Base-by-base conservation (phyloP, 2,113 vertebrate species). In the Opisthocomus hoazin region DNA sequence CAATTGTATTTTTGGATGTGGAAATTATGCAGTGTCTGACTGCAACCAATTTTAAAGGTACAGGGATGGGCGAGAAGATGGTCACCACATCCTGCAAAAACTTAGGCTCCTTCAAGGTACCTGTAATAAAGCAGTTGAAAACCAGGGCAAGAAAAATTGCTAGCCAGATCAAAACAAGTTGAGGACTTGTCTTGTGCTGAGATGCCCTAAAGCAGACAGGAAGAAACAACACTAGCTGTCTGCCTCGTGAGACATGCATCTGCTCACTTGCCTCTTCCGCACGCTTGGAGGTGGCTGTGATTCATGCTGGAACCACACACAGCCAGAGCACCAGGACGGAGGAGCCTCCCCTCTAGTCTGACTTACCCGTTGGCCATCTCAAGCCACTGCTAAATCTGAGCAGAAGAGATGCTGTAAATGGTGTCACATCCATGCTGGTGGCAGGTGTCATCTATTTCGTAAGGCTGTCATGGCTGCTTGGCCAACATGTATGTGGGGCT, bases 171-270 rank as follows among this genome's bases (percentile, higher is more conserved):
- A 80, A 93, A 95, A 77, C 68, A 74, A 68, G 45, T 46, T 66
- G 57, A 91, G 9, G 29, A 51, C 82, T 89, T 66, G 29, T 60
- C 34, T 63, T 53, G 21, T 71, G 76, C n/a, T 41, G 56, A 75
- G 45, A 66, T 92, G 74, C 84, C 92, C 73, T 92, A 46, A 58
- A 94, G 92, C 80, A 92, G 48, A 61, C 32, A 69, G 88, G 80
- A 93, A 91, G 54, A 84, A 89, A 48, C 43, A 81, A 26, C 82
- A 45, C 30, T 51, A 39, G 27, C 27, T 94, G 29, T 6, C 36
- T 79, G n/a, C 46, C 26, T 95, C 22, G 57, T 83, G 69, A 84
- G 66, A 51, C 51, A 64, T 68, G 45, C 0, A 4, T n/a, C 76
- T 78, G 26, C 51, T 77, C 58, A 46, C 43, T 86, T 66, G 56